Evolutionary conservation across 2,797 vertebrate genomes (phyloP), one percentile per base, ranked within the genome.

Genomic region (Trematomus bernacchii): DNA sequence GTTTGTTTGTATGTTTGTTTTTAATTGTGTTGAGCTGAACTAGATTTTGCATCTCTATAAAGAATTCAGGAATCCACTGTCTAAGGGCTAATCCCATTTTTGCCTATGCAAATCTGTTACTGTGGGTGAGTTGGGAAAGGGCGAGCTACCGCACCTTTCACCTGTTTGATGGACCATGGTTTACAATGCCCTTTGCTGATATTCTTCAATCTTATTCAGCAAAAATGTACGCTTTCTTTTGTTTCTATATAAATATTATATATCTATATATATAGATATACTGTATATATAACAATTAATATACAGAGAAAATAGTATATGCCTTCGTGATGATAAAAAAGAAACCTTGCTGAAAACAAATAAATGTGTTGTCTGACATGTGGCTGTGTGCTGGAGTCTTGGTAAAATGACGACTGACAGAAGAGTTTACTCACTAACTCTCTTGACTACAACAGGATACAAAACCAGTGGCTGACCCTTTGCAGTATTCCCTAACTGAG

Each of bases 31-130:
- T 94, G 82, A 94, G 91, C 91, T 92, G 89, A 95, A 93, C 87
- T 94, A 94, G 90, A 93, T 93, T 94, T 93, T 92, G 91, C 91
- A 93, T 93, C 91, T 93, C 86, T 91, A 89, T 89, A 90, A 93
- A 96, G 95, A 97, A 97, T 98, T 99, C 98, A 99, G 98, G 98
- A 99, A 97, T 94, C 93, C 93, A 94, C 93, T 95, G 96, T 97
- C 94, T 95, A 97, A 98, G 98, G 98, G 98, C 98, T 95, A 99
- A 97, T 97, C 96, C 96, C 95, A 97, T 97, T 97, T 93, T 96
- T 98, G 98, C 97, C 97, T 99, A 99, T 99, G 98, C 98, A 99
- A 99, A 97, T 97, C 96, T 97, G 96, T 97, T 97, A 96, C 95
- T 96, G 96, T 97, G 96, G 96, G 94, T 94, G 94, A 91, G 91